Percentiles rank a stretch among this genome's conserved stretches.
phyloP scores from a whole-genome alignment of 2,797 vertebrate species.

The Acridotheres tristis region DNA sequence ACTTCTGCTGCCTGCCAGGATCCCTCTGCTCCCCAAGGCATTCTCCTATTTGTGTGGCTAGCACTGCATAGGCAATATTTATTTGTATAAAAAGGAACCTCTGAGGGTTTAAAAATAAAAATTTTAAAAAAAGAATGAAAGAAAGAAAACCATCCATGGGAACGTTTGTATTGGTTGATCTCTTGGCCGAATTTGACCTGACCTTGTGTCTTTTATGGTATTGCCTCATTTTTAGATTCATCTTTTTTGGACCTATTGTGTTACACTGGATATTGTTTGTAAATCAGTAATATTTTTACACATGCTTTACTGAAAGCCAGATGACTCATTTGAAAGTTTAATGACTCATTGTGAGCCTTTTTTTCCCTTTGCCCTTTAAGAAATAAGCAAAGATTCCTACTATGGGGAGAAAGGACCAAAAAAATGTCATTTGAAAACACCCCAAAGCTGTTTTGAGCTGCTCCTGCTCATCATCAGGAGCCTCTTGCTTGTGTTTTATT shows the following conservation, averaged over 20 bases:
- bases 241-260: conserved; percentile 56
- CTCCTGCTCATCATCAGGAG: neutral
- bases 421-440: neutral
- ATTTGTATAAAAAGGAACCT: conserved; percentile 55
- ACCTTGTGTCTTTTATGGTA: conserved; percentile 42
- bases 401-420: neutral
- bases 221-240: conserved; percentile 45
- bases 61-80: conserved; percentile 46
- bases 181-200: conserved; percentile 34
- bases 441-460: neutral
- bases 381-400: conserved; percentile 14
- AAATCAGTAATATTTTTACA: conserved; percentile 62
- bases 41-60: conserved; percentile 37
- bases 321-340: conserved; percentile 64
- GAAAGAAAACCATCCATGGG: conserved; percentile 3
- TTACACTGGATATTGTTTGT: conserved; percentile 56
- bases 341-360: conserved; percentile 60
- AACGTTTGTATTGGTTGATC: conserved; percentile 40
- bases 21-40: conserved; percentile 30
- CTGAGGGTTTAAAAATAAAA: conserved; percentile 15
- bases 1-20: conserved; percentile 44
- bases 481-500: neutral
- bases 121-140: neutral
- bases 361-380: conserved; percentile 42
- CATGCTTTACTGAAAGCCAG: conserved; percentile 65